Evolutionary conservation across 2,797 vertebrate genomes (phyloP).

Genomic region (Pelobates cultripes): DNA sequence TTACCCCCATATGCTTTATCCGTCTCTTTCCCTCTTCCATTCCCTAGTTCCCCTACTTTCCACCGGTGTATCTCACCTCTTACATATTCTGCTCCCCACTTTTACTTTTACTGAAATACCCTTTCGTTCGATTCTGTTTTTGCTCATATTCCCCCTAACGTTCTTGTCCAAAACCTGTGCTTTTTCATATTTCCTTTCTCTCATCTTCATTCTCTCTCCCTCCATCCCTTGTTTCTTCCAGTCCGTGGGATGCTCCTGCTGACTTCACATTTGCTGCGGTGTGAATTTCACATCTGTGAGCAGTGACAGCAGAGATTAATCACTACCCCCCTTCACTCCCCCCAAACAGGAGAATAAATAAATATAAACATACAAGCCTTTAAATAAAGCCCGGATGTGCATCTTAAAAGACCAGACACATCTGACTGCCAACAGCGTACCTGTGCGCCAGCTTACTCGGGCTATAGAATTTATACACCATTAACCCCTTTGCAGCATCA

Average conservation of each 20-base stretch:
- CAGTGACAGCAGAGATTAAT: slow-evolving; percentile 99
- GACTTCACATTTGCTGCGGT: slow-evolving; percentile 95
- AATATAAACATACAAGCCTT: slow-evolving; percentile 70
- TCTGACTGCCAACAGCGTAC: slow-evolving; percentile 1
- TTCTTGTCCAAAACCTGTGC: background rate
- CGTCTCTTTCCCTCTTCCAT: background rate
- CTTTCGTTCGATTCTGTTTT: background rate
- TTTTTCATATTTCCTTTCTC: slow-evolving; percentile 66
- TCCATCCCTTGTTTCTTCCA: slow-evolving; percentile 71
- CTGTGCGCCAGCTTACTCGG: background rate
- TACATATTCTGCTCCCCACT: background rate
- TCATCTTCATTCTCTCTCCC: slow-evolving; percentile 60
- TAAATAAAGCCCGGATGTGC: slow-evolving; percentile 42
- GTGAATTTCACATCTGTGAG: slow-evolving; percentile 95
- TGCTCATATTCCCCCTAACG: background rate
- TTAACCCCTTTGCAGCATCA: background rate
- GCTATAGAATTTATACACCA: background rate
- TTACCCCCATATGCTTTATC: background rate
- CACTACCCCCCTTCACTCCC: slow-evolving; percentile 78
- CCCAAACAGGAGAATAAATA: slow-evolving; percentile 77
- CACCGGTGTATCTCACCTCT: background rate
- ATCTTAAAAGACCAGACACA: slow-evolving; percentile 20
- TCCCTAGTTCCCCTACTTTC: background rate
- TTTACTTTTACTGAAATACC: background rate
- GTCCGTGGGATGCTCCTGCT: slow-evolving; percentile 85